Base-by-base conservation (phyloP, 2,113 vertebrate species). In the Camelus bactrianus region DNA sequence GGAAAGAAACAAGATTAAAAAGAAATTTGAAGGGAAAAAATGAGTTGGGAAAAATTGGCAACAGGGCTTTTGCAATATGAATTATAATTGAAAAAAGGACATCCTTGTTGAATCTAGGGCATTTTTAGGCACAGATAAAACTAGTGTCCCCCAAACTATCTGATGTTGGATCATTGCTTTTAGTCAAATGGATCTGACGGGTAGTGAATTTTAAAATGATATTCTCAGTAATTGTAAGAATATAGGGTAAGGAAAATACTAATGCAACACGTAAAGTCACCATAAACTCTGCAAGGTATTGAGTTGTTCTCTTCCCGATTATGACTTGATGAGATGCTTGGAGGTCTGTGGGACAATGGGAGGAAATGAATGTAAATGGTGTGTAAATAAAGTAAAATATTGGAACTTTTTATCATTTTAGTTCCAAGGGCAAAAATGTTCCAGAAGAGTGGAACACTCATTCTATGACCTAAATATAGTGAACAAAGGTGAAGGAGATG, bases 1-100 rank as follows among this genome's bases (percentile, higher is more conserved):
- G 89, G 94, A 93, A 94, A 91, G 93, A 97, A 96, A 94, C 90
- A 95, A 96, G 91, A 97, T 96, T 95, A 91, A 97, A 94, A 96
- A 83, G 60, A 87, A 96, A 94, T 91, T 88, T 94, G 93, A 95
- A 95, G 52, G 65, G 88, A 30, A 95, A 96, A 96, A 89, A 95
- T 95, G 94, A 97, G 35, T 92, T 15, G 28, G 95, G 84, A 95
- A 93, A 91, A 91, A 93, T 30, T 94, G 94, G 91, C 94, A 91
- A 73, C 4, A 10, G 54, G 17, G 28, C 24, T 93, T 13, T 38
- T 91, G 56, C 32, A 93, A 54, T 95, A 95, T 96, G 93, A 86
- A 97, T 92, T 65, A n/a, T 96, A 87, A 96, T 2, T 60, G 80
- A 90, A 38, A 93, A 88, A 22, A 81, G 50, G 72, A 26, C 32